phyloP scores from a whole-genome alignment of 2,113 vertebrate species.

The Actinemys pallida region DNA sequence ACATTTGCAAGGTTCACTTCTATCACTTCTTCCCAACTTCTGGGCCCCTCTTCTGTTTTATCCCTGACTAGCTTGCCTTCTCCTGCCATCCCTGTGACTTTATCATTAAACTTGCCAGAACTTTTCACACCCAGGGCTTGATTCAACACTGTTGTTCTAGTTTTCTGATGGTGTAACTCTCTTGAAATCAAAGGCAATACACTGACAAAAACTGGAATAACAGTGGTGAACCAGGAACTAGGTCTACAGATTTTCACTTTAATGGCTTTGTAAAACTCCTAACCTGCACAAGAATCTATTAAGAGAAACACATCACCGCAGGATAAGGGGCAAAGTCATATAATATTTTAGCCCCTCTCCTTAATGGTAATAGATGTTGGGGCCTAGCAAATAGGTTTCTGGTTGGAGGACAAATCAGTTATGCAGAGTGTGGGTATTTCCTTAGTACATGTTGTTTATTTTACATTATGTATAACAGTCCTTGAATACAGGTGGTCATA shows the following conservation, averaged over 20 bases:
- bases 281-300: background rate
- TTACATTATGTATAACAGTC: background rate
- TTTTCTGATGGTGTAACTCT: too few species aligned
- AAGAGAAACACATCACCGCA: background rate
- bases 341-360: background rate
- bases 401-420: background rate
- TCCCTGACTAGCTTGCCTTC: background rate
- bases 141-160: too few species aligned
- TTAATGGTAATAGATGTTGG: background rate
- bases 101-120: too few species aligned
- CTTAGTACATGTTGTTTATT: background rate
- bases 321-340: background rate
- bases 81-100: background rate
- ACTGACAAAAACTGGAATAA: too few species aligned
- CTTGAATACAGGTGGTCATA: background rate
- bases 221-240: too few species aligned
- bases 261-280: background rate
- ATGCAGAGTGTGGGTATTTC: background rate
- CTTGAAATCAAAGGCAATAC: too few species aligned
- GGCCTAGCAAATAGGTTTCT: background rate
- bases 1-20: background rate
- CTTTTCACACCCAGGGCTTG: too few species aligned
- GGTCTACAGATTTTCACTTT: too few species aligned
- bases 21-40: background rate
- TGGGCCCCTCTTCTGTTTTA: background rate